Base-by-base conservation (phyloP, 1,140 invertebrate genomes). In the Trachymyrmex cornetzi region DNA sequence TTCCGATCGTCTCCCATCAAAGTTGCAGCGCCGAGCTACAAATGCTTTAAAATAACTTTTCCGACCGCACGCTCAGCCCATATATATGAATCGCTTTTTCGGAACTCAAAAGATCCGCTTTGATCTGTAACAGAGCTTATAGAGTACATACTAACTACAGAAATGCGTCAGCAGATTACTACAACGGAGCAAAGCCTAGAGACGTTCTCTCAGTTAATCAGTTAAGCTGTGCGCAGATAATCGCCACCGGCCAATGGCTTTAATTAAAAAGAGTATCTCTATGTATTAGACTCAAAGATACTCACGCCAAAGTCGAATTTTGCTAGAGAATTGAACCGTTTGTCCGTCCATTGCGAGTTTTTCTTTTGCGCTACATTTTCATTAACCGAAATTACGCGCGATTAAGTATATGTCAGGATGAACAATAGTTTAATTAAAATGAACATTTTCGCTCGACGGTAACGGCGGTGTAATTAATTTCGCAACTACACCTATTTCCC, bases 371-470 rank as follows among this genome's bases (percentile, higher is more conserved):
- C 34, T 53, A 44, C 22, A 22, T 14, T 14, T 3, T 2, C 24
- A 34, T 27, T 34, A 12, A n/a, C 14, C 11, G 38, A 74, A 82
- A 84, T 84, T 84, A 84, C 69, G 19, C 24, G 55, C 24, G 55
- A 50, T 75, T 50, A 61, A 75, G 27, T 22, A 19, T 55, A 59
- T 19, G 24, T 19, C 24, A 19, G 34, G n/a, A 24, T 34, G 66
- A 59, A 82, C 67, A 84, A 84, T 61, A 84, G 69, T 84, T 84
- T 75, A 75, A 84, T 84, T 82, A 82, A 82, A 82, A 74, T 19
- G 67, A 61, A 82, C 53, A 82, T 72, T 82, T 75, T 61, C 57
- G 24, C 55, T 6, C 55, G n/a, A 44, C 27, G 1, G 48, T n/a
- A 24, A 48, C 11, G 22, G 22, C 79, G 50, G 12, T 50, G 55